Percentiles rank a stretch among this genome's conserved stretches.
Conservation (phyloP, 2,113 vertebrate species). For the Bolborhynchus lineola region DNA sequence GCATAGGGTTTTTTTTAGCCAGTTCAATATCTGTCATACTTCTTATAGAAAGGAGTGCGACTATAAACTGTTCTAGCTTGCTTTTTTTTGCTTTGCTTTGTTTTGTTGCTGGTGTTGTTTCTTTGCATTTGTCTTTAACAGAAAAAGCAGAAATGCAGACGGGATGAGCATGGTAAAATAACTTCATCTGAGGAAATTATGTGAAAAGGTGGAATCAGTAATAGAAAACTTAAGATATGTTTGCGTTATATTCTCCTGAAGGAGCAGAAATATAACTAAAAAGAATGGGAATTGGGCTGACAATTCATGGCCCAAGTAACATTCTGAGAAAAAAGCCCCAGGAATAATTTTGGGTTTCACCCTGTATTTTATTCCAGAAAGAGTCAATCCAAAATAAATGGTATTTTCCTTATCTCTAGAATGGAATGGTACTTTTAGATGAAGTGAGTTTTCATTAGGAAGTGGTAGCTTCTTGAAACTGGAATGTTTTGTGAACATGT, state of each 20-base stretch:
- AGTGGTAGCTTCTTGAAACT: not conserved
- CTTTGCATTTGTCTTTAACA: not conserved
- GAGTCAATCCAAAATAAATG: not conserved
- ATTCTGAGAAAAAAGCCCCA: not conserved
- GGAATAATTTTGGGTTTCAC: not conserved
- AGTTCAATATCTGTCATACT: not conserved
- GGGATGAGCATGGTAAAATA: not conserved
- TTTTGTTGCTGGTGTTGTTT: not conserved
- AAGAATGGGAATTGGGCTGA: not conserved
- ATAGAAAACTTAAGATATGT: not conserved
- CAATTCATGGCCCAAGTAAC: not conserved
- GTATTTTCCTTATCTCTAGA: not conserved
- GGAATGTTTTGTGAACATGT: not conserved
- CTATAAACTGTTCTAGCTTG: not conserved
- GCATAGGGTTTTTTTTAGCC: not conserved
- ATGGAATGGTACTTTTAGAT: not conserved
- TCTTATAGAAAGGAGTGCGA: rapidly evolving
- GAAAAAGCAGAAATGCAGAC: not conserved
- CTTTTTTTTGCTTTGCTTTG: not conserved
- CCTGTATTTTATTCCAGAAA: not conserved
- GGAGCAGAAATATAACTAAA: not conserved
- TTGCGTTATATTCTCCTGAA: not conserved
- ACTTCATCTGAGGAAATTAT: not conserved
- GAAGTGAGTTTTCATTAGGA: not conserved
- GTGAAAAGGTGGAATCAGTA: not conserved